Evolutionary conservation across 1,140 invertebrate species (phyloP), one percentile per base, ranked within the genome.

Genomic region (Papilio polytes): DNA sequence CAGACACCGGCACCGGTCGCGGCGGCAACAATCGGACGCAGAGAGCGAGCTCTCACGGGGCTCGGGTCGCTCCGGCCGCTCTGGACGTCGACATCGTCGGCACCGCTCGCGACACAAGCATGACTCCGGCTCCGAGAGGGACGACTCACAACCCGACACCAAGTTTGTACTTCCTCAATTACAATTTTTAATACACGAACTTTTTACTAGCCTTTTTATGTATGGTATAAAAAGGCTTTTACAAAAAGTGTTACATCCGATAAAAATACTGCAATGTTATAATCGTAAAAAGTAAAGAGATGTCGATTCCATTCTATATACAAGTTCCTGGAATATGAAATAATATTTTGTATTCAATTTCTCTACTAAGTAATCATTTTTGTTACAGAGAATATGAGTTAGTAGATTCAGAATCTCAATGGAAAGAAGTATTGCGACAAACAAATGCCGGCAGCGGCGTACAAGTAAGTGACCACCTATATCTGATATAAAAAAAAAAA

Each of bases 31-130:
- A 81, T 98, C 98, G 1, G 98, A 98, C 90, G 98, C 98, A 83
- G 98, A 98, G 90, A 98, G 98, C 87, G 98, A 98, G 92, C 93
- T 98, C 73, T 98, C 98, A 0, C 96, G 97, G 78, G 96, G 97
- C 22, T 98, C 98, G 3, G 97, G 97, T 26, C 96, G 97, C 84
- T 97, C 97, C 12, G 76, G 76, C 7, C 51, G 76, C 12, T 66
- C 63, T 3, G 97, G 97, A 74, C 96, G 97, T 12, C 97, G 97
- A 80, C 97, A 98, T 85, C 95, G 97, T 2, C 94, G 96, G 41
- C 97, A 97, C 85, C 95, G 97, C 85, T 97, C 96, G n/a, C 92
- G 96, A 78, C 96, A 96, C 85, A 96, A 94, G 91, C 90, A 93
- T 80, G 93, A 94, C 81, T 94, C 92, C 1, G 92, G 92, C 26